Percentiles rank a stretch among this genome's conserved stretches.
These are phyloP conservation scores for Ptychoptera contaminata DNA, from an alignment of 2,888 invertebrate species.

Conservation along the genomic window DNA sequence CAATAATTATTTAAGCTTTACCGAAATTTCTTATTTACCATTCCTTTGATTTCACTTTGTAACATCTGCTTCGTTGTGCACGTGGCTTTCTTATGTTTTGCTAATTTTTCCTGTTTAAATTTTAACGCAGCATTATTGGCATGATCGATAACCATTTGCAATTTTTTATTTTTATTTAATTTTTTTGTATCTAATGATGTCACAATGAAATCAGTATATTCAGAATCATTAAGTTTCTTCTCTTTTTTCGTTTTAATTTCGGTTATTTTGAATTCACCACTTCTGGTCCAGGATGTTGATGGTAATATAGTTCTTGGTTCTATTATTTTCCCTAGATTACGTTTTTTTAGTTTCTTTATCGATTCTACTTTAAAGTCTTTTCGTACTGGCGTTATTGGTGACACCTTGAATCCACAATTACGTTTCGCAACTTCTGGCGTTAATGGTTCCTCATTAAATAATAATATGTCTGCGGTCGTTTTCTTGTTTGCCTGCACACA, in stretches of 20 bases:
- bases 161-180: constrained; percentile 3
- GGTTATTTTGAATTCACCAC: constrained; percentile 16
- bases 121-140: constrained; percentile 9
- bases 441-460: no score
- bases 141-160: neutral
- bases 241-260: constrained; percentile 7
- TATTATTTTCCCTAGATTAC: constrained; percentile 4
- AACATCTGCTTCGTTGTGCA: constrained; percentile 14
- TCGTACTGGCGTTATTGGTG: constrained; percentile 16
- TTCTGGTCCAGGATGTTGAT: constrained; percentile 17
- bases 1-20: no score
- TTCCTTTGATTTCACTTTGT: constrained; percentile 11
- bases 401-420: neutral
- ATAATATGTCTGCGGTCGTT: no score
- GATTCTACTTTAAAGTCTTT: constrained; percentile 15
- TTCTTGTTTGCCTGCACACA: no score
- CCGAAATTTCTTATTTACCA: no score
- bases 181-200: constrained; percentile 8
- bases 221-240: constrained; percentile 6
- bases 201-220: constrained; percentile 12
- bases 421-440: no score
- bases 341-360: constrained; percentile 13
- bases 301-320: constrained; percentile 12
- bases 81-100: constrained; percentile 9
- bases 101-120: constrained; percentile 15